Evolutionary conservation across 2,797 vertebrate genomes (phyloP).

Genomic region (Chiloscyllium punctatum): DNA sequence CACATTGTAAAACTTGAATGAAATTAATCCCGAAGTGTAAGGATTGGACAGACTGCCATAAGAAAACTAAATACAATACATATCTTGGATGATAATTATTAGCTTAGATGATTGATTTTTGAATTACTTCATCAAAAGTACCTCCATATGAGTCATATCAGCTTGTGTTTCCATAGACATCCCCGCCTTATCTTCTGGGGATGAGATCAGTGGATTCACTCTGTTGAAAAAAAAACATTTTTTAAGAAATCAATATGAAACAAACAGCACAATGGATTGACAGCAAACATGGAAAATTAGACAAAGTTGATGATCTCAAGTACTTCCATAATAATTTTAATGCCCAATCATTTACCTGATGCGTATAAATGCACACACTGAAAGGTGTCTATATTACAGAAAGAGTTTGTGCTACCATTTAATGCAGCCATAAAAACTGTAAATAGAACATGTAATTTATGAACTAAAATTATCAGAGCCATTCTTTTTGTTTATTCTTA

Average conservation of each 20-base stretch:
- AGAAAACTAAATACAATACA: neutral
- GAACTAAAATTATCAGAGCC: neutral
- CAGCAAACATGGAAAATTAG: neutral
- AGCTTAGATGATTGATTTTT: neutral
- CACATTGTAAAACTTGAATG: neutral
- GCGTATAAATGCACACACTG: neutral
- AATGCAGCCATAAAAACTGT: neutral
- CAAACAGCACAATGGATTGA: neutral
- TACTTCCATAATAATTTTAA: neutral
- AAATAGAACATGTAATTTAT: neutral
- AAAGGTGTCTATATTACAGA: no score
- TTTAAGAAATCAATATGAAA: neutral
- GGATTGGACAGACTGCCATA: neutral
- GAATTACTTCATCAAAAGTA: neutral
- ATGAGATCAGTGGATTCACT: neutral
- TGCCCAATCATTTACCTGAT: neutral
- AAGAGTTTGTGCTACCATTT: neutral
- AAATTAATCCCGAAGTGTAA: neutral
- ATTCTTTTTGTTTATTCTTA: neutral
- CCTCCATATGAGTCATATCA: neutral
- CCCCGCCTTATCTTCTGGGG: neutral
- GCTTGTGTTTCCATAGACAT: neutral
- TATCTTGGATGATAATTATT: no score
- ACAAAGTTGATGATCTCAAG: neutral
- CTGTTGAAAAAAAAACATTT: neutral